Base-by-base conservation (phyloP, 2,888 invertebrate genomes). In the Peribatodes rhomboidaria region DNA sequence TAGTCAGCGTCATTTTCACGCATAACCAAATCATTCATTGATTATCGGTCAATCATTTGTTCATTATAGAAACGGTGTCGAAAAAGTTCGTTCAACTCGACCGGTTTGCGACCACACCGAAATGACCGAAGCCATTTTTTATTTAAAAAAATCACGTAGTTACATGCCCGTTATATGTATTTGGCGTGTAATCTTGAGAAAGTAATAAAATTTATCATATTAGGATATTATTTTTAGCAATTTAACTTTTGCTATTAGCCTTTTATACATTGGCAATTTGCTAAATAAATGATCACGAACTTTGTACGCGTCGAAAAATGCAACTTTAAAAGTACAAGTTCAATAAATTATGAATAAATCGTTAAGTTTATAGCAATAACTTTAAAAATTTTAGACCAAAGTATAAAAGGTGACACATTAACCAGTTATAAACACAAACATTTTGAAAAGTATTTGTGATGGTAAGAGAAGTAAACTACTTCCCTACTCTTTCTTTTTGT, bases 41-140 rank as follows among this genome's bases (percentile, higher is more conserved):
- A 63, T 63, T 56, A 67, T 59, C 56, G 35, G 42, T 52, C 53
- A 49, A 39, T 50, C 50, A 42, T 52, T 59, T 35, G 50, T 57
- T 59, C 64, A 75, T 73, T 73, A 73, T 64, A 78, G 73, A 68
- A 68, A 65, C 65, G 78, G 80, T 79, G 82, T 78, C 85, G 80
- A 85, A 86, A 79, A 74, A 82, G 90, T 80, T 77, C 84, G 54
- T 83, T 85, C 78, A 86, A 82, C 87, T 74, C 73, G 68, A 85
- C 86, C 82, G 81, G 87, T 84, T 52, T 27, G 63, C 67, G 71
- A 74, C 70, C 77, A 74, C 57, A 68, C 63, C 55, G 65, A 70
- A 50, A 35, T 53, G 52, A 33, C 18, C 54, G 27, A 50, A 60
- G n/a, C 11, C 13, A 42, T 16, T 56, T 56, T 56, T 53, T 41